Base-by-base conservation (phyloP, 2,797 vertebrate genomes). In the Hydrolagus colliei region DNA sequence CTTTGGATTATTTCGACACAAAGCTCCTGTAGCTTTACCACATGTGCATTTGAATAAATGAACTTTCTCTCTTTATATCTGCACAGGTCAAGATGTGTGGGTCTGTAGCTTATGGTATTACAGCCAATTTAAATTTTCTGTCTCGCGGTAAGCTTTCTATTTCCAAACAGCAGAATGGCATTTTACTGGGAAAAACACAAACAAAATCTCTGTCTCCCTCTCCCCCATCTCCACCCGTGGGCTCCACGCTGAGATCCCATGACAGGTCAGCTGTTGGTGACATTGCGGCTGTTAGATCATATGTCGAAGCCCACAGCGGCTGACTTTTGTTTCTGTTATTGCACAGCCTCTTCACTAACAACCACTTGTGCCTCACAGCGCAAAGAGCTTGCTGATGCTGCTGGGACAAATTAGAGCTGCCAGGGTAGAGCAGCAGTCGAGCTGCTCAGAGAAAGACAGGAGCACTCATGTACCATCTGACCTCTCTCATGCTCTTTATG, bases 41-140 rank as follows among this genome's bases (percentile, higher is more conserved):
- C 92, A 93, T 95, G 95, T 94, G 91, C 90, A 90, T 87, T 88
- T 87, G 91, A 92, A 93, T 96, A 95, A 98, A 95, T 92, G 93
- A 92, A 92, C 92, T 95, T 95, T 84, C 32, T 68, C 65, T 84
- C 32, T 96, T 98, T 96, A 96, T 96, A 97, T 95, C 96, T 97
- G 95, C 87, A 94, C 92, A 94, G 96, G 96, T 96, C 96, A 96
- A 96, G 97, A 96, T 98, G 97, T 96, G 92, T 94, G 93, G 95
- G 95, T 94, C 95, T 93, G 92, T 91, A 92, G 96, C 92, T 98
- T 96, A 97, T 94, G 91, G 95, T 95, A 95, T 97, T 97, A 97
- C 93, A 92, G 94, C 95, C 95, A 95, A 97, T 98, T 97, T 96
- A 95, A 95, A 97, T 97, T 96, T 95, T 96, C 92, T 96, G 95